Conservation (phyloP, 1,140 invertebrate genomes). For the Drosophila malerkotliana region DNA sequence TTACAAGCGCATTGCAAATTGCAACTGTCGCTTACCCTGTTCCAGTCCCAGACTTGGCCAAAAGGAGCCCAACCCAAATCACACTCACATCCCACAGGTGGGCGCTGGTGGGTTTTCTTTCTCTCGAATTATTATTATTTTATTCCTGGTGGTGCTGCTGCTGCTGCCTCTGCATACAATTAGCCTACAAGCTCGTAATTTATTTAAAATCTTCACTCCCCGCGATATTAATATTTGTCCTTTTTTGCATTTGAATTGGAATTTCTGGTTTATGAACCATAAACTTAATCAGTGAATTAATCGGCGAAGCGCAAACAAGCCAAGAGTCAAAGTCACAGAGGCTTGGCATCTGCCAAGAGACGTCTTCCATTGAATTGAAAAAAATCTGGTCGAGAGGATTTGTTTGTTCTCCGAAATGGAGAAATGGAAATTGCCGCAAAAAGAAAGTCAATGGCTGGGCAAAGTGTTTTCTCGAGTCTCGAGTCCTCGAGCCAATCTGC, state of each 20-base stretch:
- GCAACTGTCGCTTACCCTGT: slow-evolving; percentile 63
- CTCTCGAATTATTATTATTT: slow-evolving; percentile 2
- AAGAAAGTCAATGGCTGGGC: slow-evolving; percentile 37
- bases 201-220: slow-evolving; percentile 51
- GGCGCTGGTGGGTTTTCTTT: slow-evolving; percentile 12
- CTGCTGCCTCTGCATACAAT: slow-evolving; percentile 69
- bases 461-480: slow-evolving; percentile 25
- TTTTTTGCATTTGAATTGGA: slow-evolving; percentile 44
- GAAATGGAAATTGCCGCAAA: slow-evolving; percentile 15
- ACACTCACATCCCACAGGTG: slow-evolving; percentile 55
- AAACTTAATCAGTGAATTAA: slow-evolving; percentile 72
- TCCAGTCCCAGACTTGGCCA: slow-evolving; percentile 12
- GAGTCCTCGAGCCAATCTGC: neutral
- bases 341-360: slow-evolving; percentile 44
- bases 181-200: slow-evolving; percentile 74
- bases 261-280: slow-evolving; percentile 71
- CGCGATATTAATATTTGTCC: slow-evolving; percentile 1
- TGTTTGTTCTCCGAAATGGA: slow-evolving; percentile 10
- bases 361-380: slow-evolving; percentile 21
- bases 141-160: neutral
- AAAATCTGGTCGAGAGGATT: slow-evolving; percentile 30
- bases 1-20: slow-evolving; percentile 74
- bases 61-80: slow-evolving; percentile 56
- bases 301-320: slow-evolving; percentile 59
- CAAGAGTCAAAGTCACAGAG: slow-evolving; percentile 52